Evolutionary conservation across 2,888 invertebrate genomes (phyloP).

Genomic region (Phania funesta): DNA sequence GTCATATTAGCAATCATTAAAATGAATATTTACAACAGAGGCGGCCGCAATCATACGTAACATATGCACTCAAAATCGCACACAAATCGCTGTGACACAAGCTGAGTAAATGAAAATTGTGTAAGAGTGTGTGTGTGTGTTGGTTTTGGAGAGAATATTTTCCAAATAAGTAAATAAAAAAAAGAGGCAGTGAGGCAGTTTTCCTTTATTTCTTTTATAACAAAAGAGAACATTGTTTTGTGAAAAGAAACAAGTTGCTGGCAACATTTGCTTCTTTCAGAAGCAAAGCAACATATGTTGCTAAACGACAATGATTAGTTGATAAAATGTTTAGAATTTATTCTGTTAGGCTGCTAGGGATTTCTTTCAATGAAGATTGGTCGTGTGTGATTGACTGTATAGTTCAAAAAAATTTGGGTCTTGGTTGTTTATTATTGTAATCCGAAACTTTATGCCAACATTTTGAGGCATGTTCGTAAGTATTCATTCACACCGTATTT

Average conservation of each 20-base stretch:
- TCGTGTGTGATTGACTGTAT: neutral
- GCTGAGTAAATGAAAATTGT: neutral
- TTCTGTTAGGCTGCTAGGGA: too few relatives aligned
- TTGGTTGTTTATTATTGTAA: conserved; percentile 28
- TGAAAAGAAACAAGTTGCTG: neutral
- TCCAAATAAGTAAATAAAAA: too few relatives aligned
- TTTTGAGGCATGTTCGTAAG: neutral
- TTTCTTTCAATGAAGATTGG: neutral
- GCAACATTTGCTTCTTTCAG: neutral
- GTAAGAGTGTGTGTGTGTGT: too few relatives aligned
- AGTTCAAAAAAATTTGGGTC: neutral
- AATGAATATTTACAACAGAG: neutral
- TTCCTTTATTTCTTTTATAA: neutral
- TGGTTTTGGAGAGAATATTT: too few relatives aligned
- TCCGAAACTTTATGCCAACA: neutral
- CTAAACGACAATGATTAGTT: neutral
- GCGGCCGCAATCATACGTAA: conserved; percentile 12
- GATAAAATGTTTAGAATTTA: neutral
- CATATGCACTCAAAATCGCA: conserved; percentile 10
- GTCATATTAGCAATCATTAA: conserved; percentile 24
- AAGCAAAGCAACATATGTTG: neutral
- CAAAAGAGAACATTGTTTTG: neutral
- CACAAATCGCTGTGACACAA: conserved; percentile 2
- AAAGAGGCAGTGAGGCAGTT: too few relatives aligned
- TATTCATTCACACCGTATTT: neutral